Base-by-base conservation (phyloP, 2,888 invertebrate genomes). In the Agrotis puta region DNA sequence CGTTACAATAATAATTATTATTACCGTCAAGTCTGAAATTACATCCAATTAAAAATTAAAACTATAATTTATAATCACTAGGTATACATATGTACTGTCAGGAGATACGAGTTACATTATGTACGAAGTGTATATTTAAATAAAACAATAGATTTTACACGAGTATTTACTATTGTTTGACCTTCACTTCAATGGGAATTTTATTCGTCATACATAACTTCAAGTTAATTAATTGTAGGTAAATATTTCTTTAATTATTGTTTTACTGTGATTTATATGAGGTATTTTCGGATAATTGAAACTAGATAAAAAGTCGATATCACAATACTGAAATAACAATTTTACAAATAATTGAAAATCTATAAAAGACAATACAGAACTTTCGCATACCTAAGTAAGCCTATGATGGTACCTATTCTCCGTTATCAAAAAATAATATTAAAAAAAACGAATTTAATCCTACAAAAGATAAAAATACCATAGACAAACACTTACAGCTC, bases 171-270 rank as follows among this genome's bases (percentile, higher is more conserved):
- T 63, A 71, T 45, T 24, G 22, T 39, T 56, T 51, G 47, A 66
- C 74, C 74, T 63, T 74, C 64, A 56, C 14, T 27, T 67, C 61
- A 70, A 70, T 79, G 56, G 45, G 14, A 53, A 56, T 75, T 56
- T 53, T 24, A 43, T 57, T 53, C 16, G 45, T 64, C 20, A 62
- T 50, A 51, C 20, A 62, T 50, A 51, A 51, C 58, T 61, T 59
- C 14, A 6, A 77, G 66, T 77, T 63, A 33, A 67, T 51, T 61
- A 27, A 48, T 18, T 53, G 39, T 51, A 45, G 6, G 27, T 13
- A 20, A n/a, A 50, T 45, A 14, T 39, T 39, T 57, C 18, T 43
- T n/a, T 24, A 20, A 70, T 70, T 51, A 33, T 61, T 45, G n/a
- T 33, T 2, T 24, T 62, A 1, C 43, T 45, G 61, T n/a, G 43